Evolutionary conservation across 2,797 vertebrate genomes (phyloP), one percentile per base, ranked within the genome.

Genomic region (Clangula hyemalis): DNA sequence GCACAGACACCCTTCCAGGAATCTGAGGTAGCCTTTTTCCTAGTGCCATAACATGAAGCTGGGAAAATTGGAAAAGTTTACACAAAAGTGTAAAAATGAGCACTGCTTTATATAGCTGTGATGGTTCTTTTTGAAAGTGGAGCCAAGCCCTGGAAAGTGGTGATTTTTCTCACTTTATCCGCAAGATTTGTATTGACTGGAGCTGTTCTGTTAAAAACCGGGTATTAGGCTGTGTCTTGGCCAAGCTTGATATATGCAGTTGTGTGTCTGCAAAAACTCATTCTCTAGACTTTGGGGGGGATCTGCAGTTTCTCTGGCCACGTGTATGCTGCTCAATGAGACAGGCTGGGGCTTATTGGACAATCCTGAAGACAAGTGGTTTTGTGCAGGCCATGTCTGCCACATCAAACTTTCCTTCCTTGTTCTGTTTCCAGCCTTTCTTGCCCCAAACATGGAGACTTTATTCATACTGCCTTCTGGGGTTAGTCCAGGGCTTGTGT

Each of bases 1-100:
- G 13, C n/a, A 9, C 8, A 61, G 73, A 61, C 12, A 5, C 30
- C 43, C 27, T 30, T 61, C 73, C 45, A 30, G 57, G 36, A 76
- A 51, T 60, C 22, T 10, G 20, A 30, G 34, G 39, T 11, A 22
- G 36, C 41, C 56, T 87, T 73, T 77, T 77, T 57, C n/a, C 19
- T 22, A 85, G 36, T 3, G 0, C 7, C 2, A 1, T 56, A 71
- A 43, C 19, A 21, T 62, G 38, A 9, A 28, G 66, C 34, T 16
- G 28, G 14, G 21, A 36, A 76, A 53, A 49, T 57, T 62, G 43
- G 41, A 41, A n/a, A 72, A 72, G 34, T 17, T 51, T 28, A 56
- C 11, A 14, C 2, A 0, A 19, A 68, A 73, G 28, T 4, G 1
- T 61, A 28, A n/a, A 56, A 77, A 43, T 13, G 4, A 70, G 4